Evolutionary conservation across 2,113 vertebrate genomes (phyloP).

Genomic region (Ceuthmochares aereus): DNA sequence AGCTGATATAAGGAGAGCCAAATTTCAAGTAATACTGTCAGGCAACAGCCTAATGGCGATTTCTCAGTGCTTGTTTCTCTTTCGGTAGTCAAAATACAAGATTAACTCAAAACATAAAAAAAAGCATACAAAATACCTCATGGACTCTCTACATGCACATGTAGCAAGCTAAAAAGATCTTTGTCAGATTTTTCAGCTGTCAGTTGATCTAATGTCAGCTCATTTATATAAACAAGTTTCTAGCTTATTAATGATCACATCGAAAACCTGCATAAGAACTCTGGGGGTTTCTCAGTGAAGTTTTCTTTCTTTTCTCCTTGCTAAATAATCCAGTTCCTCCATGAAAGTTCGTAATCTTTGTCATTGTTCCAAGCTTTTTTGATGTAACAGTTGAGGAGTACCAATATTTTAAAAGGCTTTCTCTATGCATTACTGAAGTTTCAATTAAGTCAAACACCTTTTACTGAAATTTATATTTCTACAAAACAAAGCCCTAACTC

Average conservation of each 20-base stretch:
- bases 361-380: neutral
- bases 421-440: neutral
- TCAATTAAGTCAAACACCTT: neutral
- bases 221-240: neutral
- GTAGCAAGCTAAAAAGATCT: constrained; percentile 42
- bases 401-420: neutral
- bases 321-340: neutral
- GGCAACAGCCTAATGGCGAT: neutral
- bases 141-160: too few relatives aligned
- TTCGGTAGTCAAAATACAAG: neutral
- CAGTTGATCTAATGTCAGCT: neutral
- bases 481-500: neutral
- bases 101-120: constrained; percentile 26
- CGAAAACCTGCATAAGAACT: neutral
- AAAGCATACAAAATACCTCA: neutral
- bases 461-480: neutral
- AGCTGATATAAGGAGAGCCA: neutral
- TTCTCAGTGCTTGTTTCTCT: neutral
- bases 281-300: neutral
- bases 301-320: neutral
- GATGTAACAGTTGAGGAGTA: neutral
- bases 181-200: constrained; percentile 28
- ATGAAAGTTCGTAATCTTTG: neutral
- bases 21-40: neutral
- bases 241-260: neutral